phyloP scores from a whole-genome alignment of 2,797 vertebrate genomes.

The Coranthus polyacanthus region DNA sequence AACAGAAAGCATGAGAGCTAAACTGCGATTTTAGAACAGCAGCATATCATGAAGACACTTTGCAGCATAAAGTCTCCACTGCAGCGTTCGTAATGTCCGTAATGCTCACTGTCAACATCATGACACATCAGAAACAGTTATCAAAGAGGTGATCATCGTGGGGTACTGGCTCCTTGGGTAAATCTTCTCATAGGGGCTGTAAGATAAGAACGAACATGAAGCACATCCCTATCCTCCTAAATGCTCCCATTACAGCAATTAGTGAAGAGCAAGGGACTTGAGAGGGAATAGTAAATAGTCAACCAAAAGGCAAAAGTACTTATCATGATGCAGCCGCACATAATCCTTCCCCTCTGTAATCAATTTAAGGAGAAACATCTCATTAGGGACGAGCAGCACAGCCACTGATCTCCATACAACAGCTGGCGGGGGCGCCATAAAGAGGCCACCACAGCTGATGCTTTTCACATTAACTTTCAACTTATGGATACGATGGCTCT shows the following conservation, averaged over 20 bases:
- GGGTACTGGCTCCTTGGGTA: no score
- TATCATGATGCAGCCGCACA: conserved; percentile 56
- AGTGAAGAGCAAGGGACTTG: no score
- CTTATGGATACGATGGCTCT: conserved; percentile 80
- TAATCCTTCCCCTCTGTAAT: conserved; percentile 72
- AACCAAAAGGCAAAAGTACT: conserved; percentile 59
- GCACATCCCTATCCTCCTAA: conserved; percentile 42
- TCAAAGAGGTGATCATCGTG: conserved; percentile 40
- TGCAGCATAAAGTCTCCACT: conserved; percentile 14
- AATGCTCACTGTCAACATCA: no score
- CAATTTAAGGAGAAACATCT: conserved; percentile 74
- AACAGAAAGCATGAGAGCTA: conserved; percentile 54
- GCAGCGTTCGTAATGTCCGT: no score
- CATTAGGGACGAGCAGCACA: conserved; percentile 57
- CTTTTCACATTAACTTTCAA: conserved; percentile 83
- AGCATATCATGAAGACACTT: conserved; percentile 52
- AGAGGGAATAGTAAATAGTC: conserved; percentile 53
- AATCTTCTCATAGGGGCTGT: no score
- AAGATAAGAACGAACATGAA: conserved; percentile 48
- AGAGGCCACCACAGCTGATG: conserved; percentile 67
- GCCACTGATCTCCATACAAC: conserved; percentile 62
- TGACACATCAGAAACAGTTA: no score
- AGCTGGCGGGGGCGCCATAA: conserved; percentile 74
- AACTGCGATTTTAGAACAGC: conserved; percentile 58
- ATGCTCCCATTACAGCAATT: conserved; percentile 63